Evolutionary conservation across 2,888 invertebrate species (phyloP).

Genomic region (Lasioglossum marginatum): DNA sequence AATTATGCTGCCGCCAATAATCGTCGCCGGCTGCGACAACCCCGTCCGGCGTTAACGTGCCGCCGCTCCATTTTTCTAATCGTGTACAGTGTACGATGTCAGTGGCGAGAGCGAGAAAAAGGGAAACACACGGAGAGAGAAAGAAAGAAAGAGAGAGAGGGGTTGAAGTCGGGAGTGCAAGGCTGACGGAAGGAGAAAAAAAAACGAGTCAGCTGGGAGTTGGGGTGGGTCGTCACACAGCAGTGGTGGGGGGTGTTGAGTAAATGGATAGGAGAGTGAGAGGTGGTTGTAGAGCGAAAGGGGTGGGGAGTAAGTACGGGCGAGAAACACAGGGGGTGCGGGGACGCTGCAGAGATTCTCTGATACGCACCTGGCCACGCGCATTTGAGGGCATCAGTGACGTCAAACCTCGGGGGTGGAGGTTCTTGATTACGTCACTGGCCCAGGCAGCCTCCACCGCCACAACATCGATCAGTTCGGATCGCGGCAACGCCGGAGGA

Average conservation of each 20-base stretch:
- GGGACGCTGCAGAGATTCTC: slow-evolving; percentile 63
- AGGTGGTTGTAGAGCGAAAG: neutral
- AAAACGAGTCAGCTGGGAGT: slow-evolving; percentile 16
- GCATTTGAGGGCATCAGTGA: slow-evolving; percentile 82
- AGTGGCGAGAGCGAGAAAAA: neutral
- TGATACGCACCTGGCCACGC: slow-evolving; percentile 74
- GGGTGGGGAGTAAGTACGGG: slow-evolving; percentile 11
- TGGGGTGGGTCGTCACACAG: neutral
- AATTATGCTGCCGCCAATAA: slow-evolving; percentile 7
- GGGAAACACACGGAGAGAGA: neutral
- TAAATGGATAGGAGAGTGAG: neutral
- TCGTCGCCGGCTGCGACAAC: neutral
- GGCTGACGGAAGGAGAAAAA: slow-evolving; percentile 24
- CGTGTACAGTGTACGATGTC: slow-evolving; percentile 35
- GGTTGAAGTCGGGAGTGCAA: slow-evolving; percentile 17
- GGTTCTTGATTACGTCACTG: slow-evolving; percentile 80
- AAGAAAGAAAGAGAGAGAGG: neutral
- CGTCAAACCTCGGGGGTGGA: slow-evolving; percentile 79
- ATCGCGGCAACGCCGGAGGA: slow-evolving; percentile 22
- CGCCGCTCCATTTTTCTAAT: slow-evolving; percentile 63
- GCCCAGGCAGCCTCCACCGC: slow-evolving; percentile 74
- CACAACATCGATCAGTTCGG: slow-evolving; percentile 71
- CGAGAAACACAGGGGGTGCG: slow-evolving; percentile 24
- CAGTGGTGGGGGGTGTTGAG: neutral
- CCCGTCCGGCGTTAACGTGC: slow-evolving; percentile 42